Percentiles rank a stretch among this genome's conserved stretches.
Evolutionary conservation across 2,888 invertebrate species (phyloP).

Genomic region (Sycophila texana): DNA sequence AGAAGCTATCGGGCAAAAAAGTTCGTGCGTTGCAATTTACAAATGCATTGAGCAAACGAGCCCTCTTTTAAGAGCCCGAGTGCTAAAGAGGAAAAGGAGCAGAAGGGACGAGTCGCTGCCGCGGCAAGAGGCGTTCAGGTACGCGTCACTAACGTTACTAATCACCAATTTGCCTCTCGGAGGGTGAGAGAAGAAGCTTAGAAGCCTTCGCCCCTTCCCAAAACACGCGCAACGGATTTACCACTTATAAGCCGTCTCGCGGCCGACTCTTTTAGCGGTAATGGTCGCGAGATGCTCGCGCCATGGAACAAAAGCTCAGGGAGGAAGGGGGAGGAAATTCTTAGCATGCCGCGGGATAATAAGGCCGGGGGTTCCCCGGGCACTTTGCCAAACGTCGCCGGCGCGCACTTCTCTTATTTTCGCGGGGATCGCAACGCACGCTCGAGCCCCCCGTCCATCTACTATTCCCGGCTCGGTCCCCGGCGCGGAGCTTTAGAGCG

Average conservation of each 20-base stretch:
- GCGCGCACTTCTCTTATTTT: neutral
- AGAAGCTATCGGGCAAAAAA: neutral
- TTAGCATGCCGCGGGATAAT: slow-evolving; percentile 52
- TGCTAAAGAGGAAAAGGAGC: slow-evolving; percentile 20
- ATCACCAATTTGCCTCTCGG: slow-evolving; percentile 28
- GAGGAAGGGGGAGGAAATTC: slow-evolving; percentile 37
- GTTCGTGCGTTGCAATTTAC: slow-evolving; percentile 25
- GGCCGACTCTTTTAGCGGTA: neutral
- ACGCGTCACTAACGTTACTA: slow-evolving; percentile 32
- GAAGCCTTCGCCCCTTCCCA: neutral
- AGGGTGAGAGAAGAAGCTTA: neutral
- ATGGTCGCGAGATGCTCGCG: neutral
- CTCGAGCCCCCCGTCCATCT: neutral
- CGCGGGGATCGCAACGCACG: neutral
- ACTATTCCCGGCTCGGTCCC: no score
- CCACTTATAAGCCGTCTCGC: slow-evolving; percentile 22
- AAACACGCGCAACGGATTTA: slow-evolving; percentile 30
- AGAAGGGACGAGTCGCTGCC: neutral
- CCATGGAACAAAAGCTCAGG: slow-evolving; percentile 10
- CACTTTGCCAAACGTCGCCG: slow-evolving; percentile 30
- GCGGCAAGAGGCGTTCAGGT: neutral
- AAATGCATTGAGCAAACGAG: slow-evolving; percentile 49
- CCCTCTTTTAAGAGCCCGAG: neutral
- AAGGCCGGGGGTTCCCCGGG: slow-evolving; percentile 12
- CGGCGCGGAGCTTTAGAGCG: neutral